Conservation (phyloP, 2,113 vertebrate genomes). For the Phrynocephalus versicolor region DNA sequence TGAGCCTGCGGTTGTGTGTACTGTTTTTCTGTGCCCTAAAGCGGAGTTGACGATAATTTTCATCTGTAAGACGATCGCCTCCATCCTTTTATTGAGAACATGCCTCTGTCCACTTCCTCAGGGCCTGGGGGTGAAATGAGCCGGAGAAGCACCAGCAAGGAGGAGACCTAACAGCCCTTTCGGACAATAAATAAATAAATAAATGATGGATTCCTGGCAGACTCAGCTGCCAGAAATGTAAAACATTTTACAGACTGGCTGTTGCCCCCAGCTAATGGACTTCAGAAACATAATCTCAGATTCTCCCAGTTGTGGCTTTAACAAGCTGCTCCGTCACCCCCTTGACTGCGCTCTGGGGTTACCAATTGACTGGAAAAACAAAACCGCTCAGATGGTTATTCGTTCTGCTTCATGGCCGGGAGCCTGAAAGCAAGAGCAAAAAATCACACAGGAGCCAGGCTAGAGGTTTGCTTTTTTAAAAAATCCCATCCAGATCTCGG, state of each 20-base stretch:
- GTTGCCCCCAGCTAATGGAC: conserved; percentile 26
- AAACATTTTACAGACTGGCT: conserved; percentile 38
- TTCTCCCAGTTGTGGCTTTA: neutral
- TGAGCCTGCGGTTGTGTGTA: neutral
- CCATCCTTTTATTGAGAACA: neutral
- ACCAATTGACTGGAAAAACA: neutral
- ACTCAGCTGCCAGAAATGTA: conserved; percentile 20
- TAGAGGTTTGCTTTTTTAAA: no score
- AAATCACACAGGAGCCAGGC: no score
- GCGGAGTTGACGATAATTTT: neutral
- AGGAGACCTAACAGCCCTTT: neutral
- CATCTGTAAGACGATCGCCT: neutral
- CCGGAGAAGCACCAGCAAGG: neutral
- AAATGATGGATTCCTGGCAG: conserved; percentile 25
- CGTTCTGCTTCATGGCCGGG: no score
- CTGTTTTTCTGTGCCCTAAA: neutral
- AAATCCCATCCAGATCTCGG: no score
- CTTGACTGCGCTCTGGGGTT: neutral
- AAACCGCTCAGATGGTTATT: neutral
- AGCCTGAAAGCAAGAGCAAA: no score
- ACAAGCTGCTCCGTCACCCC: neutral
- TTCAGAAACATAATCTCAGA: conserved; percentile 13
- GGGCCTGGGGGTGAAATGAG: conserved; percentile 2
- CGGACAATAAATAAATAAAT: no score
- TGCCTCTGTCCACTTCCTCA: neutral